Evolutionary conservation across 53 echinoderm and acorn worm species (phyloP).

Genomic region (Luidia sarsii): DNA sequence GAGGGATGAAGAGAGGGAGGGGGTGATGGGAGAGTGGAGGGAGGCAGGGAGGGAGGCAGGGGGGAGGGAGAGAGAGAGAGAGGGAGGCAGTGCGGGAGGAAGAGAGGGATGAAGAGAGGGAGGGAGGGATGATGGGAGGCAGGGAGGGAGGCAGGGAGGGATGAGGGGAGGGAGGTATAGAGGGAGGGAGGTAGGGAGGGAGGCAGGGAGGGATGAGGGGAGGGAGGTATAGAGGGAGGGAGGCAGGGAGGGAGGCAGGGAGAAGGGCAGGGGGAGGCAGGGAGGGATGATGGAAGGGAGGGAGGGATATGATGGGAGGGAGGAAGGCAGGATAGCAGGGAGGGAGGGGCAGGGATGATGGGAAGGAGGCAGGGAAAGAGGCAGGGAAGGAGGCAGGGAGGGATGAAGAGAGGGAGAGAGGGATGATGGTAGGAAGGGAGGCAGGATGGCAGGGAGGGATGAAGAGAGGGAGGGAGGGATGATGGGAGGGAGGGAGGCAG

Average conservation of each 20-base stretch:
- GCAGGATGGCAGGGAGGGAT: too few species aligned
- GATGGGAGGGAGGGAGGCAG: slow-evolving; percentile 11
- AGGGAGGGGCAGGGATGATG: too few species aligned
- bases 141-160: slow-evolving; percentile 12
- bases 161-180: too few species aligned
- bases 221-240: not conserved
- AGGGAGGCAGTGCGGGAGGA: not conserved
- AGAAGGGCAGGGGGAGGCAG: not conserved
- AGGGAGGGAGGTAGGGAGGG: too few species aligned
- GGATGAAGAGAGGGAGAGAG: too few species aligned
- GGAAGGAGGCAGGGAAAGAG: too few species aligned
- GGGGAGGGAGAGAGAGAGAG: not conserved
- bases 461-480: too few species aligned
- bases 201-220: too few species aligned
- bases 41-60: not conserved
- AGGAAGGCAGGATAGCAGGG: too few species aligned
- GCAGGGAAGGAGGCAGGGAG: too few species aligned
- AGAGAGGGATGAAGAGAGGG: not conserved
- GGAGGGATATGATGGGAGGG: not conserved
- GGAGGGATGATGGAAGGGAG: not conserved
- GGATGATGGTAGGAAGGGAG: not conserved
- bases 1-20: not conserved
- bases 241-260: slow-evolving; percentile 10
- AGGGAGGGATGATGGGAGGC: too few species aligned
- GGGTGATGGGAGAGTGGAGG: not conserved